Evolutionary conservation across 2,797 vertebrate species (phyloP).

Genomic region (Calcarius lapponicus): DNA sequence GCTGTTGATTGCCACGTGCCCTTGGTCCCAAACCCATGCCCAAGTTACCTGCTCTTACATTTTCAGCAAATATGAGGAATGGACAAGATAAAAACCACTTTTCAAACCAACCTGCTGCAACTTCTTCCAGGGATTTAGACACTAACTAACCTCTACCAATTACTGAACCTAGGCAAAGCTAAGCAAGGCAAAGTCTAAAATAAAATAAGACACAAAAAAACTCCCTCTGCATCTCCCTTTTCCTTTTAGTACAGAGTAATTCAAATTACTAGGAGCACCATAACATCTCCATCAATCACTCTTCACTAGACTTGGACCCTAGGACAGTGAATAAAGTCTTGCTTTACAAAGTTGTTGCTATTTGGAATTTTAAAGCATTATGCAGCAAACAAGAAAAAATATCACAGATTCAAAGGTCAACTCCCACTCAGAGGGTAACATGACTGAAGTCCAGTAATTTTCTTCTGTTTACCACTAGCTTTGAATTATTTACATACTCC

Average conservation of each 20-base stretch:
- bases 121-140: not conserved
- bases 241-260: not conserved
- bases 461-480: not conserved
- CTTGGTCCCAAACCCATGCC: not conserved
- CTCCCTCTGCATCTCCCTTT: not conserved
- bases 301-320: not conserved
- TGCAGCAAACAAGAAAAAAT: not conserved
- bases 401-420: not conserved
- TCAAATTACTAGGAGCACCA: not conserved
- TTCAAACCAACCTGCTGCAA: not conserved
- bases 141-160: not conserved
- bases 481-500: not conserved
- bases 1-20: rapidly evolving
- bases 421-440: not conserved
- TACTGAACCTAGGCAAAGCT: not conserved
- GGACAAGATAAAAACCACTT: not conserved
- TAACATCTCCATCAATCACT: not conserved
- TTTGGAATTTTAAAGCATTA: not conserved
- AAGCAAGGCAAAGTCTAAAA: not conserved
- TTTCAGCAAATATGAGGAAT: not conserved
- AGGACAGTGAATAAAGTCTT: not conserved
- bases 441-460: not conserved
- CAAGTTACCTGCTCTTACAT: not conserved
- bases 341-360: not conserved
- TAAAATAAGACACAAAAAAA: not conserved